Evolutionary conservation across 1,140 invertebrate species (phyloP).

Genomic region (Rhynchophorus ferrugineus): DNA sequence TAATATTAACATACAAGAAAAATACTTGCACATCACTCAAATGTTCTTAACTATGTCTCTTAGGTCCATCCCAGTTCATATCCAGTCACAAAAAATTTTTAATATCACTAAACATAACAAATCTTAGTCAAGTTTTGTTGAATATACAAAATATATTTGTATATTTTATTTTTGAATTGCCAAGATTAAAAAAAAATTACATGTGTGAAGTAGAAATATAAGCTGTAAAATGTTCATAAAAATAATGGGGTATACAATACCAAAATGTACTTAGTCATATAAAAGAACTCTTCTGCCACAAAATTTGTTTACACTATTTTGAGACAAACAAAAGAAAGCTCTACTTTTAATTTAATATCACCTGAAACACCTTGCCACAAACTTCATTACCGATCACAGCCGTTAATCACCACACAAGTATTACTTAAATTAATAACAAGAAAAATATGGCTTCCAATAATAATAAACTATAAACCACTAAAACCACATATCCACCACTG

Average conservation of each 20-base stretch:
- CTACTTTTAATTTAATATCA: not conserved
- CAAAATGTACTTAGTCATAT: too few relatives aligned
- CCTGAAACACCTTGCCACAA: not conserved
- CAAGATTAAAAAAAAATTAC: too few relatives aligned
- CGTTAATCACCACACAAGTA: not conserved
- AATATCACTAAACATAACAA: too few relatives aligned
- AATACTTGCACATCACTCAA: slow-evolving; percentile 8
- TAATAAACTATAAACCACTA: not conserved
- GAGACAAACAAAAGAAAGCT: too few relatives aligned
- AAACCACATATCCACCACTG: slow-evolving; percentile 11
- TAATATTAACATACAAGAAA: slow-evolving; percentile 1
- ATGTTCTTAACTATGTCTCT: slow-evolving; percentile 25
- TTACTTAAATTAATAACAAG: not conserved
- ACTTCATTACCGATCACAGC: not conserved
- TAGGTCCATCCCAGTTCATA: not conserved
- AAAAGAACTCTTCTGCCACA: not conserved
- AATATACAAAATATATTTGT: too few relatives aligned
- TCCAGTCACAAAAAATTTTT: too few relatives aligned
- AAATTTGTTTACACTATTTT: not conserved
- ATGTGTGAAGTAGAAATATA: too few relatives aligned
- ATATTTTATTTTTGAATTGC: too few relatives aligned
- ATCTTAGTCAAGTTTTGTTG: too few relatives aligned
- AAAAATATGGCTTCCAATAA: too few relatives aligned
- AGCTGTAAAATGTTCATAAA: too few relatives aligned
- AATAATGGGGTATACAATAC: too few relatives aligned